phyloP scores from a whole-genome alignment of 2,797 vertebrate species.

The Falco novaeseelandiae region DNA sequence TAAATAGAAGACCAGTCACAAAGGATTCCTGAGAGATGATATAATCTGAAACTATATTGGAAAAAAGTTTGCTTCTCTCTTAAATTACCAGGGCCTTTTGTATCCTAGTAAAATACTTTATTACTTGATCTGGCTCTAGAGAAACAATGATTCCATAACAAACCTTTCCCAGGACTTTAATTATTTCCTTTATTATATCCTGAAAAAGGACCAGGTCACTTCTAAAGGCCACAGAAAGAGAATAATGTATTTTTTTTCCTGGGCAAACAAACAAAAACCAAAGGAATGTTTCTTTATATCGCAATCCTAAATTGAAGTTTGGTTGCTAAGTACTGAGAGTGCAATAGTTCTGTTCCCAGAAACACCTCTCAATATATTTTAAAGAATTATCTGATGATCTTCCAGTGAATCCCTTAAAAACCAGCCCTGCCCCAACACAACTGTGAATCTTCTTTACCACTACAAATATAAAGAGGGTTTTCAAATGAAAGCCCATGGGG shows the following conservation, averaged over 20 bases:
- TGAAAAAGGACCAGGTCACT: slow-evolving; percentile 57
- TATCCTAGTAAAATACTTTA: slow-evolving; percentile 70
- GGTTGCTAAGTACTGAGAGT: background rate
- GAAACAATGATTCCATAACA: slow-evolving; percentile 65
- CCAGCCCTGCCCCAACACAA: background rate
- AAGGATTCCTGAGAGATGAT: slow-evolving; percentile 71
- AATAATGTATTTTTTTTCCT: background rate
- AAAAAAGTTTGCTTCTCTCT: slow-evolving; percentile 67
- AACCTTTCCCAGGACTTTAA: slow-evolving; percentile 64
- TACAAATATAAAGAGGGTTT: background rate
- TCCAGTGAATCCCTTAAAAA: slow-evolving; percentile 3
- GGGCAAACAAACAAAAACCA: slow-evolving; percentile 15
- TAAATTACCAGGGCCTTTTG: slow-evolving; percentile 66
- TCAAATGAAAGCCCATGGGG: background rate
- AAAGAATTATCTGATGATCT: background rate
- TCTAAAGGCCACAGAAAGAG: slow-evolving; percentile 33
- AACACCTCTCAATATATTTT: background rate
- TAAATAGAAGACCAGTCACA: slow-evolving; percentile 66
- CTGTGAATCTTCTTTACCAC: background rate
- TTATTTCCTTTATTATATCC: slow-evolving; percentile 66
- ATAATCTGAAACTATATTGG: slow-evolving; percentile 67
- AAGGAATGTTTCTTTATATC: slow-evolving; percentile 27
- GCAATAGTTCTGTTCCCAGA: slow-evolving; percentile 1
- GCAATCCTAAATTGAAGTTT: background rate
- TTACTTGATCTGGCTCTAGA: slow-evolving; percentile 72